These are phyloP conservation scores for Petroica traversi DNA, from an alignment of 2,113 vertebrate genomes.

Conservation along the genomic window DNA sequence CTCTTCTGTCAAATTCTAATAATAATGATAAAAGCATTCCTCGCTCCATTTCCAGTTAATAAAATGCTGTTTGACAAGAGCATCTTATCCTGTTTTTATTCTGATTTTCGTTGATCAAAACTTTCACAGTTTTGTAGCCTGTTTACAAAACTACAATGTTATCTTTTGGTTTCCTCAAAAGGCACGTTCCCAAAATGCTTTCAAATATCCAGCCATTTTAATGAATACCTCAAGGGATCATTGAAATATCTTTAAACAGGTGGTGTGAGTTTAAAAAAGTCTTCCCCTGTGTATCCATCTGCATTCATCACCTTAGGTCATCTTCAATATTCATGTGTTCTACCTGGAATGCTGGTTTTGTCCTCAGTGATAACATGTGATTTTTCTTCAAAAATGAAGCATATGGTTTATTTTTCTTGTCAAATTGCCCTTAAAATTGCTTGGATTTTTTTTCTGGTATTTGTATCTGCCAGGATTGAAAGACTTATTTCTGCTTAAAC, in stretches of 20 bases:
- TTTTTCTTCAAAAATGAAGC: neutral
- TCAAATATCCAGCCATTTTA: neutral
- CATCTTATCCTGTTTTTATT: neutral
- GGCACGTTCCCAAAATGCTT: neutral
- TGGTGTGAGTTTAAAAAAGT: neutral
- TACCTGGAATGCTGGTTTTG: neutral
- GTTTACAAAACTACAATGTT: neutral
- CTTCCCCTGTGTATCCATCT: neutral
- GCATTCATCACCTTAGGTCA: neutral
- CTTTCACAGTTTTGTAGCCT: neutral
- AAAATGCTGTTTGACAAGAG: neutral
- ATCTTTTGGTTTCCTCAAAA: neutral
- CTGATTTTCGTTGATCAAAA: neutral
- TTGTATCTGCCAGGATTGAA: neutral
- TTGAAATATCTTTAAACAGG: neutral
- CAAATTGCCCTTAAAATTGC: neutral
- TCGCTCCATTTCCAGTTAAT: accelerated
- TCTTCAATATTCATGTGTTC: neutral
- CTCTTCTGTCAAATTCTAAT: neutral
- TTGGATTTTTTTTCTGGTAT: neutral
- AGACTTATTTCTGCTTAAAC: neutral
- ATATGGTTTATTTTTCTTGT: neutral
- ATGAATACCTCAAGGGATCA: neutral
- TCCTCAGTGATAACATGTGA: neutral
- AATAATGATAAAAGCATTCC: neutral